phyloP scores from a whole-genome alignment of 2,797 vertebrate species.

The Tinamus major region DNA sequence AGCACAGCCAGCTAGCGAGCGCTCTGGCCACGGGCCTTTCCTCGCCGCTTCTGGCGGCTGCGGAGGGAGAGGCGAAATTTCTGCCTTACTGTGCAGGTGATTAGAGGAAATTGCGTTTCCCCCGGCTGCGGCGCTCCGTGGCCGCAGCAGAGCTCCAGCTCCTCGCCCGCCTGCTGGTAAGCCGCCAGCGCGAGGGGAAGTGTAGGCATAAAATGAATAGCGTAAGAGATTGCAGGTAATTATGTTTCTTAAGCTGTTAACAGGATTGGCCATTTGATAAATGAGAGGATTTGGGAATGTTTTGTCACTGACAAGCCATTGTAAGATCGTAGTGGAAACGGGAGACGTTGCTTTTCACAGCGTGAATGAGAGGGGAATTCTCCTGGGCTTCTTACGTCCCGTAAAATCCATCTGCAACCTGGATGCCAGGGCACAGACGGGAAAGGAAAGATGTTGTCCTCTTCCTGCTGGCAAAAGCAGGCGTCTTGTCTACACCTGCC shows the following conservation, averaged over 20 bases:
- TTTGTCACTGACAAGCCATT: constrained; percentile 83
- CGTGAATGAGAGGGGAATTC: constrained; percentile 68
- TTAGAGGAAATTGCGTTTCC: constrained; percentile 13
- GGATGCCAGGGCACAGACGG: not conserved
- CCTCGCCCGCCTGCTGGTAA: constrained; percentile 72
- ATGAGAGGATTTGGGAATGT: constrained; percentile 83
- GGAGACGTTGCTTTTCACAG: constrained; percentile 73
- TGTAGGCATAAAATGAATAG: constrained; percentile 76
- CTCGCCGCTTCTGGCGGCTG: not conserved
- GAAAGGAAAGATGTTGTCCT: not conserved
- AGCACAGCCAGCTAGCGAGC: rapidly evolving
- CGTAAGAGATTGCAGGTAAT: constrained; percentile 84
- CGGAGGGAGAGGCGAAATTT: not conserved
- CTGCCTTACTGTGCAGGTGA: not conserved
- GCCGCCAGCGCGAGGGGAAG: constrained; percentile 73
- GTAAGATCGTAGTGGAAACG: constrained; percentile 74
- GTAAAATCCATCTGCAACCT: constrained; percentile 73
- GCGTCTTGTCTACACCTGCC: not conserved
- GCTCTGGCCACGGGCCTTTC: not conserved
- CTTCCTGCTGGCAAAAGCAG: not conserved
- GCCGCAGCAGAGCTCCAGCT: constrained; percentile 50
- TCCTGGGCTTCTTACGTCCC: constrained; percentile 59
- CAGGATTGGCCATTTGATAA: constrained; percentile 85
- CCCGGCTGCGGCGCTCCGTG: not conserved
- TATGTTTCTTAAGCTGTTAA: constrained; percentile 84